Evolutionary conservation across 2,113 vertebrate genomes (phyloP).

Genomic region (Empidonax traillii): DNA sequence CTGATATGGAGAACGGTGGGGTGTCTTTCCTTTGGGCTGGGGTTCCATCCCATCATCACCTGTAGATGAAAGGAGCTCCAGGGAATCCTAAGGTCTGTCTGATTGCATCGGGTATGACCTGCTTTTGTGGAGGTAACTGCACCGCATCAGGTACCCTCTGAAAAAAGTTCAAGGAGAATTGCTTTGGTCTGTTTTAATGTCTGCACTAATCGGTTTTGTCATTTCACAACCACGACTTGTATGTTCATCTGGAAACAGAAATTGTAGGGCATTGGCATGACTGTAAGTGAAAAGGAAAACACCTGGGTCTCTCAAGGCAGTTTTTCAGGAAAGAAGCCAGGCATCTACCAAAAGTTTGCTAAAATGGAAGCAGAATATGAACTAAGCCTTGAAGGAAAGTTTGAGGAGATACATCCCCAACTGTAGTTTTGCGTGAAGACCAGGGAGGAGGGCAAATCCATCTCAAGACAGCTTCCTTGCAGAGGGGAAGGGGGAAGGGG

Average conservation of each 20-base stretch:
- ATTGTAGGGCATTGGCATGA: neutral
- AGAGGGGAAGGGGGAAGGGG: neutral
- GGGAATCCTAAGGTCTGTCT: neutral
- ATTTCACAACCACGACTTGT: neutral
- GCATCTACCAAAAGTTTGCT: neutral
- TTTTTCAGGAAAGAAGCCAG: neutral
- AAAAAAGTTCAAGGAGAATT: neutral
- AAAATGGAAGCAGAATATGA: neutral
- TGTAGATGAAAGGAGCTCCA: neutral
- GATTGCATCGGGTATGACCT: neutral
- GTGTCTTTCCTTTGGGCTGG: neutral
- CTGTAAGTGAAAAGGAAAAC: neutral
- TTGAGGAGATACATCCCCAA: neutral
- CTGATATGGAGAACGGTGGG: neutral
- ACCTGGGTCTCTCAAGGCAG: neutral
- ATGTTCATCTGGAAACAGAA: neutral
- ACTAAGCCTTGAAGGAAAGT: neutral
- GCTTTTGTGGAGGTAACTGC: neutral
- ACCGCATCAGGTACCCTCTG: neutral
- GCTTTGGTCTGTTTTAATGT: neutral
- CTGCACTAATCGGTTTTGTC: neutral
- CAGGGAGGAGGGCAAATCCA: neutral
- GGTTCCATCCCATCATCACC: neutral
- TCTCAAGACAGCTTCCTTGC: neutral
- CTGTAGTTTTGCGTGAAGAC: neutral